Evolutionary conservation across 1,140 invertebrate species (phyloP), one percentile per base, ranked within the genome.

Genomic region (Ips nitidus): DNA sequence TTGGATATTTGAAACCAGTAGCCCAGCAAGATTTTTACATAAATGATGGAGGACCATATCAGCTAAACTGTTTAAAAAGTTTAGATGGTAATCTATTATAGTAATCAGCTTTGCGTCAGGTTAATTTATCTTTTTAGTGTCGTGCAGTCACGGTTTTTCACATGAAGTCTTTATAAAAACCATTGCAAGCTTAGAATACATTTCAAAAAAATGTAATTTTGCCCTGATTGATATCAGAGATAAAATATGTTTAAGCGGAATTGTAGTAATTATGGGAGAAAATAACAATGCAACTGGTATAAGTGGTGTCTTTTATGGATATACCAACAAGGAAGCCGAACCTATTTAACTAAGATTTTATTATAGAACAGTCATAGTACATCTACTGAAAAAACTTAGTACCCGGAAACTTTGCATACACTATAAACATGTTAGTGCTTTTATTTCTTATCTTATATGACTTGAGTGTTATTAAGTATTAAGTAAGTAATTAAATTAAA

Each of bases 1-100:
- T 94, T 60, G 92, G 93, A 0, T 89, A 89, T 65, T 85, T 85
- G 0, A 81, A 84, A 40, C 83, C 91, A 0, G 85, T 91, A 74
- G 94, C 90, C 2, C 90, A 95, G 76, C 90, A 90, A 0, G 94
- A 96, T 77, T 95, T 95, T 80, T 95, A 91, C 76, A 90, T 92
- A 0, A 94, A 95, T 76, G 88, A 88, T 5, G 93, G 92, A 0
- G 81, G 81, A 6, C 88, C 88, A 40, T 82, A 90, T 40, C 93
- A 94, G 74, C 93, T 93, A 0, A 93, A 93, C 1, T 94, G 92
- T 69, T 68, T 52, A 50, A 73, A 72, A 67, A 71, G 70, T 71
- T 37, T 2, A 22, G 22, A 22, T 22, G 22, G 22, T 22, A 22
- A 22, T 36, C 50, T 38, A 2, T 62, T 38, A 4, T 40, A 41